Evolutionary conservation across 1,140 invertebrate genomes (phyloP).

Genomic region (Ips typographus): DNA sequence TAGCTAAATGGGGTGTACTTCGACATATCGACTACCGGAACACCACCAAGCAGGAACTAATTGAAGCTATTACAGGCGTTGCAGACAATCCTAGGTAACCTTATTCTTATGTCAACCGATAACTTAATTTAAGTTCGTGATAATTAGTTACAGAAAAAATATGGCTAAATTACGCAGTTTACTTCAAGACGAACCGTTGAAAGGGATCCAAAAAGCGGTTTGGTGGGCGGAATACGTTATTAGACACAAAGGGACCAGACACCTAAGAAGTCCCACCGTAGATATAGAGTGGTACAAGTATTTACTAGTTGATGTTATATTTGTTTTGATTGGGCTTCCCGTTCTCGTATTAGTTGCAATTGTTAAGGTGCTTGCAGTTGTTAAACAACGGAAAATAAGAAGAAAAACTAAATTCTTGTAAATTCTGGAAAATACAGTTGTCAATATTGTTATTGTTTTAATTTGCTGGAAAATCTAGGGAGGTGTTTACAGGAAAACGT

Average conservation of each 20-base stretch:
- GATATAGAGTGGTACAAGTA: constrained; percentile 54
- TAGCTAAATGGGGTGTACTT: constrained; percentile 41
- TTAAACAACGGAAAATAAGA: too few relatives aligned
- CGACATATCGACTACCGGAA: constrained; percentile 37
- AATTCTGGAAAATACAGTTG: too few relatives aligned
- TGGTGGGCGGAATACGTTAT: constrained; percentile 58
- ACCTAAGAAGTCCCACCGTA: constrained; percentile 47
- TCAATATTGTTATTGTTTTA: too few relatives aligned
- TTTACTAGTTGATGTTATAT: constrained; percentile 53
- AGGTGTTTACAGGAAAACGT: too few relatives aligned
- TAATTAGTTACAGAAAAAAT: constrained; percentile 39
- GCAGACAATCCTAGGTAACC: constrained; percentile 35
- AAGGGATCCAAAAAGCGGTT: constrained; percentile 50
- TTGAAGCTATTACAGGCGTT: constrained; percentile 32
- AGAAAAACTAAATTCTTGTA: too few relatives aligned
- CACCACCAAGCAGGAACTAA: constrained; percentile 36
- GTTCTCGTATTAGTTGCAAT: too few relatives aligned
- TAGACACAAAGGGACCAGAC: constrained; percentile 50
- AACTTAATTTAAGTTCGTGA: constrained; percentile 6
- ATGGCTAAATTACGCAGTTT: constrained; percentile 33
- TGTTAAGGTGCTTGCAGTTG: too few relatives aligned
- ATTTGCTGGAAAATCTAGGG: too few relatives aligned
- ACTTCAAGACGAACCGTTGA: constrained; percentile 47
- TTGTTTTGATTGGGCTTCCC: constrained; percentile 8
- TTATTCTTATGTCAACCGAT: neutral